Evolutionary conservation across 2,113 vertebrate species (phyloP).

Genomic region (Xiphias gladius): DNA sequence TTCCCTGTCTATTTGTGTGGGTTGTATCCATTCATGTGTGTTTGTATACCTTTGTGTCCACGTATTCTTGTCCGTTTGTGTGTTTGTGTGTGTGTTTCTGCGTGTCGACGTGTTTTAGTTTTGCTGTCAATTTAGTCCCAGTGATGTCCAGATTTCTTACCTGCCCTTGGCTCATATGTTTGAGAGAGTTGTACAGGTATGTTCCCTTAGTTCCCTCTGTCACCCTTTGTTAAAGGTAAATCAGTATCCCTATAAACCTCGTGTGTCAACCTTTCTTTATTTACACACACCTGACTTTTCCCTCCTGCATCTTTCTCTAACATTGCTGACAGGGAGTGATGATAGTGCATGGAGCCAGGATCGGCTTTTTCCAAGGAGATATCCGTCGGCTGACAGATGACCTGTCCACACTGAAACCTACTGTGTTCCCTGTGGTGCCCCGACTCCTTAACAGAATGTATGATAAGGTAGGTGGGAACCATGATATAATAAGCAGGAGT

Average conservation of each 20-base stretch:
- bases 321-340: constrained; percentile 84
- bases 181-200: constrained; percentile 85
- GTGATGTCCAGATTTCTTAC: constrained; percentile 82
- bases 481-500: background rate
- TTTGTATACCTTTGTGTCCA: background rate
- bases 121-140: constrained; percentile 52
- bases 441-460: constrained; percentile 96
- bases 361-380: constrained; percentile 97
- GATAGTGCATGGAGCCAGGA: constrained; percentile 90
- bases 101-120: constrained; percentile 71
- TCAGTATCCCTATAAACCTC: background rate
- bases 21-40: background rate
- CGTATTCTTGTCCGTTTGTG: background rate
- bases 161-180: constrained; percentile 88
- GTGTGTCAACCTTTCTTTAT: background rate
- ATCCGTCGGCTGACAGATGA: constrained; percentile 94
- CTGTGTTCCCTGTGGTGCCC: constrained; percentile 94
- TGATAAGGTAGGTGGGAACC: constrained; percentile 85
- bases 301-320: background rate
- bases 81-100: background rate
- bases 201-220: constrained; percentile 9
- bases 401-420: constrained; percentile 90
- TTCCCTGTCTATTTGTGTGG: background rate
- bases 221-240: background rate
- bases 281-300: background rate